A percentile compares a stretch with the other conserved stretches of the same genome.
These are phyloP conservation scores for Pseudeuparius sepicola DNA, from an alignment of 2,888 invertebrate genomes.

Conservation along the genomic window DNA sequence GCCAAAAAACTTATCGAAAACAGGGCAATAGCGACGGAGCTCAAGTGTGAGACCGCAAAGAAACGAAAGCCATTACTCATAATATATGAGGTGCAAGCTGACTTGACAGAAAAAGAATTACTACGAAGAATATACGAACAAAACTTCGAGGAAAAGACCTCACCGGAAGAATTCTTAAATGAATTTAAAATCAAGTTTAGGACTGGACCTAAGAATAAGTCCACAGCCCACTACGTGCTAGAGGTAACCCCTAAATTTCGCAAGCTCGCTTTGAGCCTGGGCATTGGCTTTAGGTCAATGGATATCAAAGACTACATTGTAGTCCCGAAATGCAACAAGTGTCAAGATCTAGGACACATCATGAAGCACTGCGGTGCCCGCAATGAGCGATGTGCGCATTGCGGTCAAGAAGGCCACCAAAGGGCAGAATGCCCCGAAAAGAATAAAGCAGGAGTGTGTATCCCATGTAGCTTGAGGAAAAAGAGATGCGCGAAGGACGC, in stretches of 20 bases:
- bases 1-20: no score
- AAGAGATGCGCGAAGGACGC: constrained; percentile 1
- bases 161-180: no score
- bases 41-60: no score
- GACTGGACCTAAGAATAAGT: constrained; percentile 9
- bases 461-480: constrained; percentile 5
- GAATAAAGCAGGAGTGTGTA: neutral
- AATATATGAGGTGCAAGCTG: no score
- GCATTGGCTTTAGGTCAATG: constrained; percentile 1
- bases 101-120: no score
- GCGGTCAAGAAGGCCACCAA: constrained; percentile 8
- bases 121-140: no score
- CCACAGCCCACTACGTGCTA: constrained; percentile 7
- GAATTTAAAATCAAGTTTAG: constrained; percentile 9
- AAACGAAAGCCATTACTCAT: no score
- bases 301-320: constrained; percentile 8
- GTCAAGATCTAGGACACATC: constrained; percentile 9
- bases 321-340: constrained; percentile 7
- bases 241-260: constrained; percentile 6
- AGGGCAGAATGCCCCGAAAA: constrained; percentile 7
- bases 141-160: no score
- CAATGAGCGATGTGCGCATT: constrained; percentile 3
- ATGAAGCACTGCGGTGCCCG: constrained; percentile 5
- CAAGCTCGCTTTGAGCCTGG: neutral
- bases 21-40: no score